Conservation (phyloP, 1,140 invertebrate genomes). For the Trichogramma pretiosum region DNA sequence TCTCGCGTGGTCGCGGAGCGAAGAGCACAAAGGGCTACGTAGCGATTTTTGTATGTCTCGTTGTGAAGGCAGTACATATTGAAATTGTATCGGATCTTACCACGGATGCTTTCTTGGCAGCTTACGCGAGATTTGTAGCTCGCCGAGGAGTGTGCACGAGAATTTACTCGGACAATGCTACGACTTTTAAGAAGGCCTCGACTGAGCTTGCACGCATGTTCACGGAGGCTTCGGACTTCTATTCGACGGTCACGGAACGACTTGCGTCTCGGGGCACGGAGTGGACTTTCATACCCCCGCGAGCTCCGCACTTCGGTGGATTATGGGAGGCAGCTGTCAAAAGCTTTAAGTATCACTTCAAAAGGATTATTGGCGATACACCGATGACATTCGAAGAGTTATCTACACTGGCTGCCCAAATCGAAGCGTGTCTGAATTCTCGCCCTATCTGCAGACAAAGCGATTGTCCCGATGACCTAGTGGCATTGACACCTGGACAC, state of each 20-base stretch:
- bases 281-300: constrained; percentile 4
- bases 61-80: neutral
- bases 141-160: neutral
- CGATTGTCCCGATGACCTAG: constrained; percentile 4
- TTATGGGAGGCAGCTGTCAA: constrained; percentile 18
- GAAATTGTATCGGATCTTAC: no score
- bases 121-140: neutral
- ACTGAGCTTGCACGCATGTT: neutral
- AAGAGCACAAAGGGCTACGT: no score
- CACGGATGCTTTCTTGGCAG: neutral
- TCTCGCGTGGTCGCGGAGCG: neutral
- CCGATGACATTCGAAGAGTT: constrained; percentile 18
- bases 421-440: constrained; percentile 23
- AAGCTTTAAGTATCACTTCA: no score
- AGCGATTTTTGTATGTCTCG: neutral
- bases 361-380: constrained; percentile 1
- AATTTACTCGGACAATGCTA: neutral
- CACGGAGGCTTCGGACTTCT: neutral
- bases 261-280: neutral
- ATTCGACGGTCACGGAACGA: neutral
- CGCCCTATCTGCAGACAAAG: constrained; percentile 15
- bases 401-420: constrained; percentile 10
- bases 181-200: neutral
- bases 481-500: neutral
- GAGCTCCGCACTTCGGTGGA: constrained; percentile 15